Evolutionary conservation across 1,140 invertebrate species (phyloP).

Genomic region (Drosophila pruinosa): DNA sequence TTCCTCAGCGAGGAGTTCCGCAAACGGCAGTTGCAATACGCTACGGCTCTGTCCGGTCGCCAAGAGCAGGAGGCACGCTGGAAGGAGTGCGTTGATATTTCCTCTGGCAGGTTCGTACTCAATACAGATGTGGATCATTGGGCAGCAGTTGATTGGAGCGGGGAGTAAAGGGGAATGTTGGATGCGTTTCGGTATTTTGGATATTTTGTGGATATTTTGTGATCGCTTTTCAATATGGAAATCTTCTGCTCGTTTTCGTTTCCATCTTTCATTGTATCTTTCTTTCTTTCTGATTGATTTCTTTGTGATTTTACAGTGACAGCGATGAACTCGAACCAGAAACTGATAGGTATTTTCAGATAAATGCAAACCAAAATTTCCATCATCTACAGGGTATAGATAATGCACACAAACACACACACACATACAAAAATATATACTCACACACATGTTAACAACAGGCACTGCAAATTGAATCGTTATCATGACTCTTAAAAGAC

Average conservation of each 20-base stretch:
- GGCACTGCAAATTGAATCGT: constrained; percentile 9
- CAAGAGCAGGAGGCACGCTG: constrained; percentile 90
- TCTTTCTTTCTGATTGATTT: constrained; percentile 55
- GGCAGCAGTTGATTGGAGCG: background rate
- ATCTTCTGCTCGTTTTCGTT: constrained; percentile 32
- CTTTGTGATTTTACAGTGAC: constrained; percentile 76
- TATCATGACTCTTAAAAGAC: background rate
- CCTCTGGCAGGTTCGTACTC: constrained; percentile 86
- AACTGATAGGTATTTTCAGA: constrained; percentile 59
- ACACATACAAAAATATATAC: background rate
- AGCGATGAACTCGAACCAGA: constrained; percentile 60
- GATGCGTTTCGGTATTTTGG: background rate
- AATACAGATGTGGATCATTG: background rate
- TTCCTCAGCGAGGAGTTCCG: constrained; percentile 90
- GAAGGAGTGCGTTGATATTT: constrained; percentile 92
- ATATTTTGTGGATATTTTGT: no score
- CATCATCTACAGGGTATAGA: constrained; percentile 9
- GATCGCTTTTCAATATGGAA: constrained; percentile 1
- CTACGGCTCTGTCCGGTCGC: constrained; percentile 89
- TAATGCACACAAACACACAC: constrained; percentile 14
- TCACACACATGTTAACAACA: constrained; percentile 4
- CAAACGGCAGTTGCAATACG: constrained; percentile 88
- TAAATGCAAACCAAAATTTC: constrained; percentile 18
- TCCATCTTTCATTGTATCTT: constrained; percentile 26
- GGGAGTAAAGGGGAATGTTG: background rate